Evolutionary conservation across 2,888 invertebrate genomes (phyloP).

Genomic region (Trissonchulus sp.): DNA sequence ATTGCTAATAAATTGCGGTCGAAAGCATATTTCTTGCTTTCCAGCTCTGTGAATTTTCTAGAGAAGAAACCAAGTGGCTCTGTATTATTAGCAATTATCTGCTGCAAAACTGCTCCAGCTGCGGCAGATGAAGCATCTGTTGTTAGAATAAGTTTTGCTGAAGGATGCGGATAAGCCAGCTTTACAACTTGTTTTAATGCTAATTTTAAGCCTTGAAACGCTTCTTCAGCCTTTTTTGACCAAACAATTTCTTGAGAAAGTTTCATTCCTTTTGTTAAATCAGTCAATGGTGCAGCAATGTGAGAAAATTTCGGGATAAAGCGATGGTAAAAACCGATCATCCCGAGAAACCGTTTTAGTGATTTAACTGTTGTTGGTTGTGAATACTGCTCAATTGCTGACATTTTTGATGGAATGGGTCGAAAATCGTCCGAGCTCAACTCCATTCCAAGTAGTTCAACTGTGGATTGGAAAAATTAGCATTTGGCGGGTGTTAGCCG

Average conservation of each 20-base stretch:
- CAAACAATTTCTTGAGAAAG: neutral
- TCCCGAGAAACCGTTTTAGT: neutral
- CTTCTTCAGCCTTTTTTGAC: constrained; percentile 2
- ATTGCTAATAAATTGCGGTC: neutral
- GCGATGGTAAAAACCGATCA: constrained; percentile 21
- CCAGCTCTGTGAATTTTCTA: neutral
- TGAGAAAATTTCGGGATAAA: constrained; percentile 17
- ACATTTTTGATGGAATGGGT: constrained; percentile 13
- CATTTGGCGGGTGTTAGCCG: constrained; percentile 20
- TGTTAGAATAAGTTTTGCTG: constrained; percentile 4
- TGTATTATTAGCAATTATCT: neutral
- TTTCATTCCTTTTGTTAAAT: constrained; percentile 23
- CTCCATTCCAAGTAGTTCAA: constrained; percentile 16
- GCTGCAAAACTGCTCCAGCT: constrained; percentile 21
- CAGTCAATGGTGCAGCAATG: constrained; percentile 22
- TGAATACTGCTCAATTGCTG: neutral
- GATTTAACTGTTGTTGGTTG: neutral
- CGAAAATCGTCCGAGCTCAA: neutral
- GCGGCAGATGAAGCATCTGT: constrained; percentile 17
- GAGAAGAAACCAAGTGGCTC: constrained; percentile 21
- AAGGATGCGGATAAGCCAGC: constrained; percentile 11
- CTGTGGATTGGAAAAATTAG: constrained; percentile 13
- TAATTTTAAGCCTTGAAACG: constrained; percentile 10
- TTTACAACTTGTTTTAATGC: neutral
- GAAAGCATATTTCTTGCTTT: constrained; percentile 16